phyloP scores from a whole-genome alignment of 2,888 invertebrate species.

The Prostheceraeus crozeri region DNA sequence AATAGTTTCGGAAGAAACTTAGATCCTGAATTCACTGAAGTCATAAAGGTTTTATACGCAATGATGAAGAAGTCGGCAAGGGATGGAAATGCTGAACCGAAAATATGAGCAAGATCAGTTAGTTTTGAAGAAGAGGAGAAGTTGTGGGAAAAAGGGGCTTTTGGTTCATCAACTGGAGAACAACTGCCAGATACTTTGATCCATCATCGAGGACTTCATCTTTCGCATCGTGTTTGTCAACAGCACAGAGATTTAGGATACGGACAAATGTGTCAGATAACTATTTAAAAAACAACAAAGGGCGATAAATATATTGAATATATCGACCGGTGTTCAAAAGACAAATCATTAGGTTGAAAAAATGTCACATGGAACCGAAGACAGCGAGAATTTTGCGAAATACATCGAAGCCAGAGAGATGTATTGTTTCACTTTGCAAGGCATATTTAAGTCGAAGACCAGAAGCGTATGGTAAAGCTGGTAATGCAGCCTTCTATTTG shows the following conservation, averaged over 20 bases:
- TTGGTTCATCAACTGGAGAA: conserved; percentile 8
- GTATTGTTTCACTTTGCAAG: too few species aligned
- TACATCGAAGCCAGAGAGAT: conserved; percentile 15
- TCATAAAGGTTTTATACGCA: background rate
- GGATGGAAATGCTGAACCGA: conserved; percentile 14
- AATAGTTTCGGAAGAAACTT: background rate
- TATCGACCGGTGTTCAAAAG: conserved; percentile 21
- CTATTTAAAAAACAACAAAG: too few species aligned
- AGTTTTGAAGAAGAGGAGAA: conserved; percentile 7
- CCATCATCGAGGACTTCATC: background rate
- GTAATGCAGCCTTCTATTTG: too few species aligned
- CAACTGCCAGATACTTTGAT: conserved; percentile 11
- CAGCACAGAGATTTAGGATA: conserved; percentile 22
- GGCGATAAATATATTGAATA: conserved; percentile 23
- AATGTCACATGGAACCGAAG: conserved; percentile 16
- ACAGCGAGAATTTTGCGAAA: conserved; percentile 15
- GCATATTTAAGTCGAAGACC: too few species aligned
- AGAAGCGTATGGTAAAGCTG: too few species aligned
- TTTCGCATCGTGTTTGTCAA: conserved; percentile 10
- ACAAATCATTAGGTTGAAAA: conserved; percentile 24
- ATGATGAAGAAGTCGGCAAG: conserved; percentile 19
- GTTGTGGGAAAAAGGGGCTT: conserved; percentile 19
- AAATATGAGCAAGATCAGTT: conserved; percentile 8
- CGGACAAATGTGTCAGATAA: conserved; percentile 6
- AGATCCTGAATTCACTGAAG: conserved; percentile 9